Evolutionary conservation across 2,113 vertebrate species (phyloP), one percentile per base, ranked within the genome.

Genomic region (Nerophis ophidion): DNA sequence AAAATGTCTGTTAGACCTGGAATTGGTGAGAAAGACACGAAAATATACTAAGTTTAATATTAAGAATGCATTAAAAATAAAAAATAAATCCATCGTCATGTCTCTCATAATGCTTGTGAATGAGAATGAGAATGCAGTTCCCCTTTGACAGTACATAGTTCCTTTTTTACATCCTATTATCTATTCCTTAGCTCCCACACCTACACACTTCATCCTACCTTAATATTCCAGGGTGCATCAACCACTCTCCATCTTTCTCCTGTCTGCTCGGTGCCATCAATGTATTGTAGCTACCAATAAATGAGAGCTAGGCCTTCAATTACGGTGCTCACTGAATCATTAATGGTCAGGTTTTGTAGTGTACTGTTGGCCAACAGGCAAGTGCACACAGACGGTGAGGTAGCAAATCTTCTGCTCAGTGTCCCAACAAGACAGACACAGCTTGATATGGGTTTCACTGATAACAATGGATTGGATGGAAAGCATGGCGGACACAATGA

Each of bases 251-350:
- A 60, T 72, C 72, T 82, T 69, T 80, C 50, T 71, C 9, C 63
- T 65, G 66, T 71, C 70, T 72, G 63, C 53, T 61, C 64, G 70
- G 40, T 66, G 73, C 57, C 70, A 65, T 61, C 71, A 80, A 75
- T 80, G 71, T 80, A 78, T 81, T 74, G 74, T 69, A 58, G 76
- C 79, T 84, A 79, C 80, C 87, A 88, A 83, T 83, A 87, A 84
- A 86, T 84, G 80, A 86, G 83, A 83, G 77, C n/a, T n/a, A 83
- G 76, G 68, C 84, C 84, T 83, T 88, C 81, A 87, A 86, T 88
- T 86, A 86, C 73, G 69, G 79, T 82, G 80, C 72, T 87, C 84
- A 87, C 84, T 84, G 82, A 85, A 82, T 83, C 83, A 87, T 85
- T 87, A 81, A 85, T 83, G 81, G 83, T 80, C 84, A 85, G 79